Conservation (phyloP, 2,797 vertebrate genomes). For the Diceros bicornis region DNA sequence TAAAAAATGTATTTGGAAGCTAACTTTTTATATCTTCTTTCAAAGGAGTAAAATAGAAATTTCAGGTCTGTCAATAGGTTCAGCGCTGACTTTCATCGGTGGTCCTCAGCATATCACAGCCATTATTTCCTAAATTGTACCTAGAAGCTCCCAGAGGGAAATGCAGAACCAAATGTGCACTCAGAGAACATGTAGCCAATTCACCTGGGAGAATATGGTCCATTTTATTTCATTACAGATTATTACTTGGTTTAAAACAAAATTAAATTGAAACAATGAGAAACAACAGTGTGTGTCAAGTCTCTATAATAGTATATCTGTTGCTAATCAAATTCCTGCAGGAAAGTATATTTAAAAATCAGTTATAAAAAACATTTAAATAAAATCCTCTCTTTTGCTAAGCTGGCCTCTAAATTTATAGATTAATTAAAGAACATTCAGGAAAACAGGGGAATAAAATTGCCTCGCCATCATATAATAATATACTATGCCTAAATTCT, state of each 20-base stretch:
- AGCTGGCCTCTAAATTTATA: conserved; percentile 63
- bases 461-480: conserved; percentile 26
- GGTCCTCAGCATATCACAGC: neutral
- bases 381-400: conserved; percentile 67
- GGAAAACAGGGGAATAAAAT: conserved; percentile 57
- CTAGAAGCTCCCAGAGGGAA: neutral
- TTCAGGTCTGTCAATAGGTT: neutral
- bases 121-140: conserved; percentile 61
- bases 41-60: neutral
- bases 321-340: conserved; percentile 36
- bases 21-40: conserved; percentile 41
- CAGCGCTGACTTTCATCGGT: neutral
- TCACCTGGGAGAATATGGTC: neutral
- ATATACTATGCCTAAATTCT: conserved; percentile 58
- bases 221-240: neutral
- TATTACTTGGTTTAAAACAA: conserved; percentile 39
- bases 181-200: neutral
- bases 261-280: conserved; percentile 16
- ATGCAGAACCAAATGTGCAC: neutral
- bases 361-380: conserved; percentile 59
- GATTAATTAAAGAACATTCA: conserved; percentile 68
- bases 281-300: neutral
- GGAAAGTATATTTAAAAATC: conserved; percentile 52
- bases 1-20: conserved; percentile 41
- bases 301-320: conserved; percentile 3